Conservation (phyloP, 1,140 invertebrate genomes). For the Brachionus rubens region DNA sequence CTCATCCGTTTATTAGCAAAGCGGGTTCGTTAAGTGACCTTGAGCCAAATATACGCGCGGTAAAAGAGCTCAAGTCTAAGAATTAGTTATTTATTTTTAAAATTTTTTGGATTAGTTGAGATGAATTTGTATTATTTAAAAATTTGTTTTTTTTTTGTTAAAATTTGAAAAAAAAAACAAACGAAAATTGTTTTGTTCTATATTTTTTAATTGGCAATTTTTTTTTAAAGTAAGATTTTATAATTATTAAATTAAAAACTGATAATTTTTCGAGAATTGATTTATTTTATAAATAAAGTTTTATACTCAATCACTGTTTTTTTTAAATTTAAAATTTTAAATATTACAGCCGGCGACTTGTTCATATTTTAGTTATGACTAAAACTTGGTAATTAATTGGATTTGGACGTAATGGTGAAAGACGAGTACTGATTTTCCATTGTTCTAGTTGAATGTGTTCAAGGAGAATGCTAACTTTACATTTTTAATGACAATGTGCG, state of each 20-base stretch:
- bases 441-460: no score
- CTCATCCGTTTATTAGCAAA: conserved; percentile 37
- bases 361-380: no score
- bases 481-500: no score
- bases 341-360: no score
- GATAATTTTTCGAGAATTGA: neutral
- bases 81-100: conserved; percentile 17
- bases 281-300: neutral
- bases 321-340: no score
- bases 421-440: no score
- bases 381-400: no score
- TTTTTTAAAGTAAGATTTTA: neutral
- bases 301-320: no score
- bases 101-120: neutral
- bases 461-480: no score
- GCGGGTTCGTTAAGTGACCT: conserved; percentile 4
- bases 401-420: no score
- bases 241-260: neutral
- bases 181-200: neutral
- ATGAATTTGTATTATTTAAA: neutral
- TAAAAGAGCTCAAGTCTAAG: conserved; percentile 45
- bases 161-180: neutral
- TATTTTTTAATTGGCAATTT: neutral
- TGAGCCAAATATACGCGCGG: conserved; percentile 23
- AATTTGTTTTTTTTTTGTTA: neutral